Evolutionary conservation across 2,888 invertebrate genomes (phyloP).

Genomic region (Flexamia atlantica): DNA sequence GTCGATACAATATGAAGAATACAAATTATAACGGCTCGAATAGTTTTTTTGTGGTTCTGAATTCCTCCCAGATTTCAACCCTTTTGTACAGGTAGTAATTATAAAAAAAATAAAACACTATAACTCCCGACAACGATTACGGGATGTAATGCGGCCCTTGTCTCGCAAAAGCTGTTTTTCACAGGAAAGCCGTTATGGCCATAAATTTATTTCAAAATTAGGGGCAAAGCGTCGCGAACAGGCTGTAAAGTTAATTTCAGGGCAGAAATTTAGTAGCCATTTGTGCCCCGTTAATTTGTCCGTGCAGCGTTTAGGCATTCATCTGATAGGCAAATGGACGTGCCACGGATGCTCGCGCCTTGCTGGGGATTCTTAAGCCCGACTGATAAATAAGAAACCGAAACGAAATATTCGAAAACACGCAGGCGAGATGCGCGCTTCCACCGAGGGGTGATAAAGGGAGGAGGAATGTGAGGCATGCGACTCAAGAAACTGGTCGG

Average conservation of each 20-base stretch:
- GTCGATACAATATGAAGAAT: too few species aligned
- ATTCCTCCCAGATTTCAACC: too few species aligned
- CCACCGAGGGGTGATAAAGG: conserved; percentile 7
- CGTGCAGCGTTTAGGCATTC: conserved; percentile 35
- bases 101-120: background rate
- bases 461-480: background rate
- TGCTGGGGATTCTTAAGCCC: conserved; percentile 28
- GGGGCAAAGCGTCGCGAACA: conserved; percentile 55
- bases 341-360: conserved; percentile 9
- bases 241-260: conserved; percentile 57
- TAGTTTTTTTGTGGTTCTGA: too few species aligned
- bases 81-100: background rate
- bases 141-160: background rate
- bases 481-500: background rate
- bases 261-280: conserved; percentile 56
- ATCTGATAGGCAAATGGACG: conserved; percentile 46
- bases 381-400: conserved; percentile 39
- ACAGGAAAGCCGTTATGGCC: conserved; percentile 45
- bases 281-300: conserved; percentile 46
- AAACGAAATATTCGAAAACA: conserved; percentile 33
- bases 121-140: conserved; percentile 19
- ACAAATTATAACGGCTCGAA: too few species aligned
- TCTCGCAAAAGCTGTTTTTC: conserved; percentile 43
- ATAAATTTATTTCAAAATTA: conserved; percentile 57
- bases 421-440: background rate